A percentile compares a stretch with the other conserved stretches of the same genome.
These are phyloP conservation scores for Chaenogobius annularis DNA, from an alignment of 2,113 vertebrate genomes.

Conservation along the genomic window DNA sequence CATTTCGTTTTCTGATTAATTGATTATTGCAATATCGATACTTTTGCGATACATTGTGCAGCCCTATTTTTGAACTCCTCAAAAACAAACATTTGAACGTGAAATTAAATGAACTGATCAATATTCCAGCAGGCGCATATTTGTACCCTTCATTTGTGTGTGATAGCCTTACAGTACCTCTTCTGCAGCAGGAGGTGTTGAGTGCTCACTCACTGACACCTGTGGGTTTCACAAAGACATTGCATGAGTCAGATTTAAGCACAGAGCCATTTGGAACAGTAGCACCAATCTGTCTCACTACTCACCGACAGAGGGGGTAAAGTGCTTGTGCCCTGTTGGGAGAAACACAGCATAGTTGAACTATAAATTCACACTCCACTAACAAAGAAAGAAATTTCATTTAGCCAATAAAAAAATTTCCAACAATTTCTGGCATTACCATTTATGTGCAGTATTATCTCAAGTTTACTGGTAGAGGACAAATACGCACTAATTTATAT, in stretches of 20 bases:
- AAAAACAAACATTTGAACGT: no score
- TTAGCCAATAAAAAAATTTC: not conserved
- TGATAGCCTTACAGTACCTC: conserved; percentile 43
- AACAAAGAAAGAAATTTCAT: not conserved
- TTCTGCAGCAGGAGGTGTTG: conserved; percentile 44
- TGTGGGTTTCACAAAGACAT: conserved; percentile 68
- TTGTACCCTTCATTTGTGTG: not conserved
- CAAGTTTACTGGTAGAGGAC: no score
- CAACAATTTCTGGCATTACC: no score
- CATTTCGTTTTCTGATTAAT: no score
- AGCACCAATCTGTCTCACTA: conserved; percentile 17
- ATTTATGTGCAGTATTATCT: no score
- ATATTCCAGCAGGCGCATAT: not conserved
- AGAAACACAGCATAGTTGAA: conserved; percentile 38
- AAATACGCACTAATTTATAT: no score
- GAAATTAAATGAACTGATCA: not conserved
- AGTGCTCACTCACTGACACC: conserved; percentile 70
- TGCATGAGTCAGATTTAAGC: conserved; percentile 43
- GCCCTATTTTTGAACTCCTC: no score
- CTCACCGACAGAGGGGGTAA: conserved; percentile 75
- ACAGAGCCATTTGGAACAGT: conserved; percentile 10
- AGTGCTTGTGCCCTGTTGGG: conserved; percentile 63
- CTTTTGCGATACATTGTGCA: no score
- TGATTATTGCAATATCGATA: no score
- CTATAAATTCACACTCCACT: conserved; percentile 11